These are phyloP conservation scores for Limosa lapponica DNA, from an alignment of 2,797 vertebrate species.

Conservation along the genomic window DNA sequence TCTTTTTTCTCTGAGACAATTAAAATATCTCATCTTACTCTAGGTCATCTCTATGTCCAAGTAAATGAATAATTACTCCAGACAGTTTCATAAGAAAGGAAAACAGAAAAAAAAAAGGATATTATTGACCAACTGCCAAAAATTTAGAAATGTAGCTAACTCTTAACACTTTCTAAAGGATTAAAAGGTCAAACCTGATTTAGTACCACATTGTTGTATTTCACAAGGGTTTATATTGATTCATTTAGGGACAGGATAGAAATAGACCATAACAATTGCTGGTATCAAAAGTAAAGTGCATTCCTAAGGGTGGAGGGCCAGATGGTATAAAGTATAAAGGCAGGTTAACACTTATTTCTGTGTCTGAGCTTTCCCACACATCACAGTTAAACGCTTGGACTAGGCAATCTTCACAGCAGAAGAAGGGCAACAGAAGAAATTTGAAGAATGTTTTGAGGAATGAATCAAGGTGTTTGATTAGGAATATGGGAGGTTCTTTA, in stretches of 20 bases:
- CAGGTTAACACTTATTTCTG: neutral
- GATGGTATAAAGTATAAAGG: neutral
- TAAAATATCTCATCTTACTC: conserved; percentile 18
- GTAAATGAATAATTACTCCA: neutral
- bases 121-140: conserved; percentile 20
- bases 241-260: neutral
- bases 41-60: neutral
- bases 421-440: neutral
- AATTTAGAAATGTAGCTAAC: neutral
- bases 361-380: neutral
- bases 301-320: neutral
- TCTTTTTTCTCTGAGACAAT: neutral
- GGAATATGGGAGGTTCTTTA: neutral
- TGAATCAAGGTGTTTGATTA: neutral
- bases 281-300: neutral
- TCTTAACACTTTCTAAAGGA: neutral
- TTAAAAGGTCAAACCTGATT: conserved; percentile 33
- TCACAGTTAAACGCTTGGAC: neutral
- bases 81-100: neutral
- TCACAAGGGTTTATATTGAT: neutral
- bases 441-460: neutral
- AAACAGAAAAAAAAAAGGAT: neutral
- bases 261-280: neutral
- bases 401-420: neutral
- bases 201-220: neutral